These are phyloP conservation scores for Tretioscincus oriximinensis DNA, from an alignment of 2,113 vertebrate genomes.

Conservation along the genomic window DNA sequence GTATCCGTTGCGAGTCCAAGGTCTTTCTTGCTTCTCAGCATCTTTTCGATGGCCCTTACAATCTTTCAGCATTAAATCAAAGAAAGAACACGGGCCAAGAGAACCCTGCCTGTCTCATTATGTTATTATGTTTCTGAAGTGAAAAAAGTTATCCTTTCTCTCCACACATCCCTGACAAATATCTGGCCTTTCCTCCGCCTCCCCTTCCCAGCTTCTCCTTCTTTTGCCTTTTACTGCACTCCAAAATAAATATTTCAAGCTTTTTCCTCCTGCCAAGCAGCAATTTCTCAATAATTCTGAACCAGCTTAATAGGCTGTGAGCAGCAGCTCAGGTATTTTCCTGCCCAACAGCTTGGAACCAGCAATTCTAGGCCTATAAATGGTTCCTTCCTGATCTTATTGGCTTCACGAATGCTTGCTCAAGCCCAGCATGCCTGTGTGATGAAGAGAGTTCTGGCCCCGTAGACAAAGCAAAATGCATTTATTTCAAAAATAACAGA, in stretches of 20 bases:
- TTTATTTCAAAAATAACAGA: background rate
- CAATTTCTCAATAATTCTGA: background rate
- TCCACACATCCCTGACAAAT: background rate
- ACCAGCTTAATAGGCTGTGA: background rate
- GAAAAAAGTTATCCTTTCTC: background rate
- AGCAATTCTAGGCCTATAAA: slow-evolving; percentile 21
- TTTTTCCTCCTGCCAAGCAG: slow-evolving; percentile 52
- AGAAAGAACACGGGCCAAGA: background rate
- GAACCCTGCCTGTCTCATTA: background rate
- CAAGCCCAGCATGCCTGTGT: background rate
- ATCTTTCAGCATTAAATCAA: background rate
- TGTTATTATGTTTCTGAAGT: slow-evolving; percentile 22
- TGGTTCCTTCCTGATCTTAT: slow-evolving; percentile 11
- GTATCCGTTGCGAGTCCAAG: slow-evolving; percentile 41
- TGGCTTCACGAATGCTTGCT: background rate
- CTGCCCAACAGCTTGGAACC: slow-evolving; percentile 34
- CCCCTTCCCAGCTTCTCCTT: slow-evolving; percentile 20
- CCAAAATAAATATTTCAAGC: slow-evolving; percentile 52
- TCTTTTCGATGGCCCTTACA: background rate
- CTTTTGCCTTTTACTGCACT: slow-evolving; percentile 20
- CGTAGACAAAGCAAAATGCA: background rate
- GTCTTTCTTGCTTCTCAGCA: slow-evolving; percentile 12
- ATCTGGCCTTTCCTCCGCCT: background rate
- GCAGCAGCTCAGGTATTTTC: slow-evolving; percentile 40
- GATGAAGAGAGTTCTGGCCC: slow-evolving; percentile 2